Evolutionary conservation across 2,113 vertebrate species (phyloP), one percentile per base, ranked within the genome.

Genomic region (Thalassoma bifasciatum): DNA sequence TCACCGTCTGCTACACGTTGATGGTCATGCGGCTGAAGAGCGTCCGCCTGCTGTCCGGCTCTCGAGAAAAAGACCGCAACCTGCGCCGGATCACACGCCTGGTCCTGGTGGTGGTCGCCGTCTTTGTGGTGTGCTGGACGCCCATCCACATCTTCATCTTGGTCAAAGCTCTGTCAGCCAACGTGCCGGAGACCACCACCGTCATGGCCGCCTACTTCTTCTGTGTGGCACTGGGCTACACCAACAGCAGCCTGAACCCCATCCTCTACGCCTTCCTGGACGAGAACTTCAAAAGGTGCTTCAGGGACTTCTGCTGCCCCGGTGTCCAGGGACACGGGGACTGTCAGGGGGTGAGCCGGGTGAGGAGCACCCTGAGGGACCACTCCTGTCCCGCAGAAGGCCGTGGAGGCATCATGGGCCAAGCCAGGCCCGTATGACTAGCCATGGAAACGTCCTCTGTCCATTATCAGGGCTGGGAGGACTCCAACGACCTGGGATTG

Each of bases 281-380:
- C 61, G 97, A 99, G 86, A 99, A 99, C 87, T 99, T 99, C 89
- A 99, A 99, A 90, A 90, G 97, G 1, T 99, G 97, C 83, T 99
- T 99, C 90, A 95, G 95, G 77, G 96, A 99, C 91, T 99, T 99
- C 80, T 99, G 98, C 90, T 97, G 95, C 83, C 96, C 94, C 0
- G 76, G 82, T 1, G n/a, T 92, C 19, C 92, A 90, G 56, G 81
- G 92, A 82, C 91, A 91, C 21, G 42, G 93, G 75, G 95, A 96
- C 36, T 87, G 92, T 13, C 94, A 95, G 59, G 94, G 91, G 34
- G 92, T 94, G 46, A 96, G 89, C 72, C 92, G 95, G 68, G 94
- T 96, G 68, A 93, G 95, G 82, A 98, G 95, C 86, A 96, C 95
- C 0, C 80, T 97, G 19, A 92, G 96, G 21, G 95, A 97, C 60